A percentile compares a stretch with the other conserved stretches of the same genome.
These are phyloP conservation scores for Achatina immaculata DNA, from an alignment of 1,140 invertebrate genomes.

Conservation along the genomic window DNA sequence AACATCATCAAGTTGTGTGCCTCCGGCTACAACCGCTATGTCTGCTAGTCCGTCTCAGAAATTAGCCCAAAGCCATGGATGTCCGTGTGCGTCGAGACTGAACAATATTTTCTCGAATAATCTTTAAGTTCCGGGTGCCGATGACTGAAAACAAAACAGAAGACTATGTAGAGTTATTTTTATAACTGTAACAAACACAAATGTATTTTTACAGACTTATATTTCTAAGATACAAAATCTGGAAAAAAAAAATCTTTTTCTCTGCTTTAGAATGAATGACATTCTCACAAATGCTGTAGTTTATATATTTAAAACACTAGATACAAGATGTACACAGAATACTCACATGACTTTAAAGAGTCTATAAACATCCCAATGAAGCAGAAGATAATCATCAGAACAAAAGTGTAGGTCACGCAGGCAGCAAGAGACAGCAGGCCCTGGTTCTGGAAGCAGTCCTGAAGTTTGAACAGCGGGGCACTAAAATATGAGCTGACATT, in stretches of 20 bases:
- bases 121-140: neutral
- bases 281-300: too few relatives aligned
- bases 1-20: too few relatives aligned
- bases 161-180: neutral
- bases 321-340: too few relatives aligned
- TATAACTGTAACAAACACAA: too few relatives aligned
- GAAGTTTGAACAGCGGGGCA: slow-evolving; percentile 1
- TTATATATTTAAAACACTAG: too few relatives aligned
- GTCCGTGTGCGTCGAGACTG: neutral
- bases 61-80: neutral
- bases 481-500: neutral
- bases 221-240: too few relatives aligned
- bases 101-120: neutral
- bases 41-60: too few relatives aligned
- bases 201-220: too few relatives aligned
- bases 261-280: too few relatives aligned
- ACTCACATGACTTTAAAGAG: neutral
- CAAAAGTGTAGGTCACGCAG: slow-evolving; percentile 17
- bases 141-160: slow-evolving; percentile 1
- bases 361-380: neutral
- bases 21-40: too few relatives aligned
- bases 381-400: neutral
- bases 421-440: neutral
- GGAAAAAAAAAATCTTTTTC: too few relatives aligned
- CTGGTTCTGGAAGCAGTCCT: slow-evolving; percentile 28